Evolutionary conservation across 1,140 invertebrate genomes (phyloP).

Genomic region (Amyelois transitella): DNA sequence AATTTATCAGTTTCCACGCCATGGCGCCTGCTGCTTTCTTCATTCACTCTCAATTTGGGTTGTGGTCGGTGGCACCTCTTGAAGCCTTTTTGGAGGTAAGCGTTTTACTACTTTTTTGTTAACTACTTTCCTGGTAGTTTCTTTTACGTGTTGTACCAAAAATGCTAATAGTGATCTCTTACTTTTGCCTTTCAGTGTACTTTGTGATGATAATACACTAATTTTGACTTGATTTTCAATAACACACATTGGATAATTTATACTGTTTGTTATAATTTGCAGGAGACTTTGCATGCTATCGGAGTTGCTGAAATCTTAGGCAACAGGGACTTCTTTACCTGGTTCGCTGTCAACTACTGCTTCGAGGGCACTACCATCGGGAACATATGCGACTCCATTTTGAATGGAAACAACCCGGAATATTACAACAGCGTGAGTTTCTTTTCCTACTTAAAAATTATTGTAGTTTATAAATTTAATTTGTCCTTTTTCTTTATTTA

Average conservation of each 20-base stretch:
- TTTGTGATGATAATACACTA: no score
- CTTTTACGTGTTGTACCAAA: no score
- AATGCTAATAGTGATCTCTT: no score
- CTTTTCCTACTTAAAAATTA: no score
- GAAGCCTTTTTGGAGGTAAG: constrained; percentile 26
- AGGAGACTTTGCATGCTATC: background rate
- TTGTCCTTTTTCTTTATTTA: no score
- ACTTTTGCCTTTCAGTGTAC: no score
- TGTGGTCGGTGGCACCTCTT: constrained; percentile 22
- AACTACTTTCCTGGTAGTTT: no score
- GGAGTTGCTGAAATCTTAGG: background rate
- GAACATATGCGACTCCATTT: background rate
- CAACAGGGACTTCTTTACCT: background rate
- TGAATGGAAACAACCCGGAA: background rate
- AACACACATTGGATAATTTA: no score
- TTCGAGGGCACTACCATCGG: background rate
- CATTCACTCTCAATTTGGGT: constrained; percentile 47
- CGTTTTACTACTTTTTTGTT: no score
- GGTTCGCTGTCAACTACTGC: background rate
- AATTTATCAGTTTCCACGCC: constrained; percentile 72
- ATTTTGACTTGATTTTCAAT: no score
- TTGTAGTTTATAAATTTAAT: no score
- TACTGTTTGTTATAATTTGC: background rate
- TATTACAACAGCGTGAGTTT: background rate
- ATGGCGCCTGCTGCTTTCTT: constrained; percentile 77